Evolutionary conservation across 2,888 invertebrate species (phyloP).

Genomic region (Notodonta ziczac): DNA sequence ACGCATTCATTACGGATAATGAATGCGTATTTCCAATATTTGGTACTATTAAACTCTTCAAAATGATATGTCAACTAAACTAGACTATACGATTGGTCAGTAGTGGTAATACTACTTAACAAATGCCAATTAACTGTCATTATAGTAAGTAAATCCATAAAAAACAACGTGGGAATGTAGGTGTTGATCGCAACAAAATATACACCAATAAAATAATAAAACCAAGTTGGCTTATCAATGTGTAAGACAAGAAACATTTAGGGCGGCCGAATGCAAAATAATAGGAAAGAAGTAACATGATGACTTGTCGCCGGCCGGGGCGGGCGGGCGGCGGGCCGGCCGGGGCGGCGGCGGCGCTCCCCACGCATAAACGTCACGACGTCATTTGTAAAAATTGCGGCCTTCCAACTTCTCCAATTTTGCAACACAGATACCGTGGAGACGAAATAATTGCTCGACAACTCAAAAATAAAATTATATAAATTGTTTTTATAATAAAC

Average conservation of each 20-base stretch:
- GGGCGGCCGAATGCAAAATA: conserved; percentile 68
- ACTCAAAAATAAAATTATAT: conserved; percentile 10
- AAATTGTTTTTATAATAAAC: conserved; percentile 9
- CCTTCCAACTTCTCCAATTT: conserved; percentile 80
- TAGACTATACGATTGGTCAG: too few species aligned
- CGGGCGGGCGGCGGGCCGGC: conserved; percentile 4
- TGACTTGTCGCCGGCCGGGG: conserved; percentile 72
- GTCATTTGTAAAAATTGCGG: conserved; percentile 85
- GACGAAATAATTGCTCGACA: conserved; percentile 25
- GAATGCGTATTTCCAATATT: too few species aligned
- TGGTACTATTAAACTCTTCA: too few species aligned
- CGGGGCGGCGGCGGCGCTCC: conserved; percentile 55
- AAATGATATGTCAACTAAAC: too few species aligned
- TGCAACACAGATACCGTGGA: conserved; percentile 56
- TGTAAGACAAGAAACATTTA: conserved; percentile 63
- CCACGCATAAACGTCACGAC: conserved; percentile 82
- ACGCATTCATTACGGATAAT: too few species aligned
- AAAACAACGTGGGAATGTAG: too few species aligned
- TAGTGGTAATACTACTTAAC: too few species aligned
- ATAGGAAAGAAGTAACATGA: conserved; percentile 83
- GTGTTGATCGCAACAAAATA: neutral
- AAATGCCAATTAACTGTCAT: neutral
- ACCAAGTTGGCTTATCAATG: conserved; percentile 57
- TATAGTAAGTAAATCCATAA: neutral
- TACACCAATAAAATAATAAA: conserved; percentile 18